Percentiles rank a stretch among this genome's conserved stretches.
These are phyloP conservation scores for Brachirus orientalis DNA, from an alignment of 2,113 vertebrate genomes.

Conservation along the genomic window DNA sequence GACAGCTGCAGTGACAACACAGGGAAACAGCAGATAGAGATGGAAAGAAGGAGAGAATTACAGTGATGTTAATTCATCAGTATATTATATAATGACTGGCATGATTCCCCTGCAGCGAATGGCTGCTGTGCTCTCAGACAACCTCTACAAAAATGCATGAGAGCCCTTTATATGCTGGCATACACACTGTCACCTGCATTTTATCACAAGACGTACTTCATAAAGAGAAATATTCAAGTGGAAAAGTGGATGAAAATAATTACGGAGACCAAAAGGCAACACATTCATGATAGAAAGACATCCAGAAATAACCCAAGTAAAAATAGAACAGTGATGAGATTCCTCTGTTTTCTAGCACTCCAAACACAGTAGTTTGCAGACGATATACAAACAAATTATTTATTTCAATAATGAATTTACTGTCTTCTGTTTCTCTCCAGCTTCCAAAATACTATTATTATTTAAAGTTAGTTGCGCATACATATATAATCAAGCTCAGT, in stretches of 20 bases:
- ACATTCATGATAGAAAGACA: background rate
- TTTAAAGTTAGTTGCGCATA: no score
- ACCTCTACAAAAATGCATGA: constrained; percentile 39
- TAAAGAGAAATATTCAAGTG: background rate
- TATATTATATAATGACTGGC: constrained; percentile 46
- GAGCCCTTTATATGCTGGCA: constrained; percentile 27
- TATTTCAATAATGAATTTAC: background rate
- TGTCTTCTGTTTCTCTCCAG: no score
- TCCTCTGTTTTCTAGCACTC: no score
- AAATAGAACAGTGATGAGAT: background rate
- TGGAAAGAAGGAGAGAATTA: constrained; percentile 24
- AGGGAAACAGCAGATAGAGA: constrained; percentile 26
- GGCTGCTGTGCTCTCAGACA: constrained; percentile 22
- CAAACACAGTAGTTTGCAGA: no score
- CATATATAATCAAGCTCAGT: no score
- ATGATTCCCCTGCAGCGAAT: constrained; percentile 25
- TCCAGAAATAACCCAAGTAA: constrained; percentile 16
- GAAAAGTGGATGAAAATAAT: background rate
- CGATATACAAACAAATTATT: background rate
- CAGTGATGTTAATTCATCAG: constrained; percentile 32
- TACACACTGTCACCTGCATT: constrained; percentile 30
- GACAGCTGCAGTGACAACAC: constrained; percentile 45
- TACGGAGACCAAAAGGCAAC: no score
- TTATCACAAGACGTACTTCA: constrained; percentile 27
- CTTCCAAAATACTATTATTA: no score